phyloP scores from a whole-genome alignment of 2,113 vertebrate species.

The Odobenus rosmarus region DNA sequence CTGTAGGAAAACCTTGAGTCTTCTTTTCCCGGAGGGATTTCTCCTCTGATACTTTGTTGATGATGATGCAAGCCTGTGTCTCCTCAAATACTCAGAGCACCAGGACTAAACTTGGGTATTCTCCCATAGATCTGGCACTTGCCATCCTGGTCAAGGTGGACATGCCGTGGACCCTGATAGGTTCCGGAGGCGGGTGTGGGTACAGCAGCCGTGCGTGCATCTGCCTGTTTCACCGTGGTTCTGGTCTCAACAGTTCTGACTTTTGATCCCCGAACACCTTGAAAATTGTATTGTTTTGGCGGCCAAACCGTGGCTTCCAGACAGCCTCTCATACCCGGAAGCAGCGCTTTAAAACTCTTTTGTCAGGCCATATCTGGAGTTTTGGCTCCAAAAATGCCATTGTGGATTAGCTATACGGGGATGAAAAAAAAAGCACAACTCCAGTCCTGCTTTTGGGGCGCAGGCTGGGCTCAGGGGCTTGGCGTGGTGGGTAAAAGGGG shows the following conservation, averaged over 20 bases:
- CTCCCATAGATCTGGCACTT: neutral
- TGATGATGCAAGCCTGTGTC: neutral
- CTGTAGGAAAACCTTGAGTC: neutral
- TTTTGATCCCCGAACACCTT: neutral
- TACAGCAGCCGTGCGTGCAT: neutral
- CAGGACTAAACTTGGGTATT: neutral
- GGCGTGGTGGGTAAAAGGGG: neutral
- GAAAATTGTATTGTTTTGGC: slow-evolving; percentile 47
- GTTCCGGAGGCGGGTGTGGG: neutral
- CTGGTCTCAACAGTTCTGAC: neutral
- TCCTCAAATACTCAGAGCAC: neutral
- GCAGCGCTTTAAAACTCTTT: neutral
- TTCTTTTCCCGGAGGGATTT: neutral
- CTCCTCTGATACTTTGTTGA: neutral
- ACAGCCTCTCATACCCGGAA: slow-evolving; percentile 20
- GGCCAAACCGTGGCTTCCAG: neutral
- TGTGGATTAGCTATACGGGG: slow-evolving; percentile 15
- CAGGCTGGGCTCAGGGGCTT: slow-evolving; percentile 32
- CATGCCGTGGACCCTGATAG: neutral
- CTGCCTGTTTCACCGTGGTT: neutral
- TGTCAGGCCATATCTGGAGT: slow-evolving; percentile 54
- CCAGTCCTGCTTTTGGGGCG: slow-evolving; percentile 47
- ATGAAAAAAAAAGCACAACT: neutral
- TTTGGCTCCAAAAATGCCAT: slow-evolving; percentile 57
- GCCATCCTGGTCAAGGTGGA: neutral